Percentiles rank a stretch among this genome's conserved stretches.
These are phyloP conservation scores for Schizopygopsis pylzovi DNA, from an alignment of 2,797 vertebrate species.

Conservation along the genomic window DNA sequence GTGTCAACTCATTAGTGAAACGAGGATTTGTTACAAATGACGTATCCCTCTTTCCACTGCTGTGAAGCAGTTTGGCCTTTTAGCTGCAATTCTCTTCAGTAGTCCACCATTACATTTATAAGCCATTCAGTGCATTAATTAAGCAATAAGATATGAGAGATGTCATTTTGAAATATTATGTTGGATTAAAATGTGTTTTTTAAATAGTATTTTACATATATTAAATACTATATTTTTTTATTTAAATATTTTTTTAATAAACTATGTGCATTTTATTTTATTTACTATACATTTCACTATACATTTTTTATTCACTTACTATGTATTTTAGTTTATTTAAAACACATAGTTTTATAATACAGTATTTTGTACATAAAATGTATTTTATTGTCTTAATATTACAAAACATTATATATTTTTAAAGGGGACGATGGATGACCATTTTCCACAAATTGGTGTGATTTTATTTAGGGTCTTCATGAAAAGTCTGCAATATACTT, in stretches of 20 bases:
- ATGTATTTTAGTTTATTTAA: background rate
- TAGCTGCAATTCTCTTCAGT: background rate
- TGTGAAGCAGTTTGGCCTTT: background rate
- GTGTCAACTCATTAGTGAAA: slow-evolving; percentile 37
- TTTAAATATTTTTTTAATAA: too few relatives aligned
- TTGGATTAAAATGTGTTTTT: background rate
- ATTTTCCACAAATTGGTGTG: too few relatives aligned
- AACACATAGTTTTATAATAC: too few relatives aligned
- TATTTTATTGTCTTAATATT: too few relatives aligned
- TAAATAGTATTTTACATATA: background rate
- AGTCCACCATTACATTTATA: slow-evolving; percentile 6
- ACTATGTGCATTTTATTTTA: background rate
- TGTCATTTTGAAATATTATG: background rate
- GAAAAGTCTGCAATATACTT: too few relatives aligned
- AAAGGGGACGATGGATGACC: too few relatives aligned
- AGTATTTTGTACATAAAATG: too few relatives aligned
- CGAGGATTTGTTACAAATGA: slow-evolving; percentile 35
- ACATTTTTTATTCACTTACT: background rate
- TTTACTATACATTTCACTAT: background rate
- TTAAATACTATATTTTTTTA: background rate
- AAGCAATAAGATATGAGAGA: background rate
- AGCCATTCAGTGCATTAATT: background rate
- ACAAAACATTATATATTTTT: too few relatives aligned
- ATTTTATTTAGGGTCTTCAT: too few relatives aligned
- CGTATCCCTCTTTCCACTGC: background rate